phyloP scores from a whole-genome alignment of 2,888 invertebrate genomes.

The Operophtera brumata region DNA sequence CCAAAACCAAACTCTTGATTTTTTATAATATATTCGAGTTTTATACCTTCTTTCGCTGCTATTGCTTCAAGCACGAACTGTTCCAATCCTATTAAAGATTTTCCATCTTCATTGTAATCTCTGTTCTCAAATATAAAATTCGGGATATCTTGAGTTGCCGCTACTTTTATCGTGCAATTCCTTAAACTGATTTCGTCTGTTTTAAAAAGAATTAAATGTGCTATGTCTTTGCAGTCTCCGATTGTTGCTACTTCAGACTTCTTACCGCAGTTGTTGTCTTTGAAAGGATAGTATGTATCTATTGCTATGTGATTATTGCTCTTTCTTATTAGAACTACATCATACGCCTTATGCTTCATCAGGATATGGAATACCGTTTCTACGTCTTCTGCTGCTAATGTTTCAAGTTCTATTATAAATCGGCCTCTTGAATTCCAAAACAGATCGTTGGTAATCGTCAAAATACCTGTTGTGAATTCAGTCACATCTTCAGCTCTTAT shows the following conservation, averaged over 20 bases:
- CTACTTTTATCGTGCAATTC: conserved; percentile 49
- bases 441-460: conserved; percentile 41
- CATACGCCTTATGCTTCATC: conserved; percentile 42
- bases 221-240: conserved; percentile 40
- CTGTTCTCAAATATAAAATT: conserved; percentile 44
- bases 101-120: conserved; percentile 38
- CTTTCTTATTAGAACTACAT: conserved; percentile 43
- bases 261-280: conserved; percentile 46
- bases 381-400: conserved; percentile 32
- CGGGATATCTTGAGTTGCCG: conserved; percentile 43
- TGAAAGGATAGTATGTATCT: conserved; percentile 49
- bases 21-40: conserved; percentile 39
- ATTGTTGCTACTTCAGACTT: conserved; percentile 34
- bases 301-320: conserved; percentile 29
- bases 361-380: conserved; percentile 39
- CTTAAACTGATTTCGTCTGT: conserved; percentile 32
- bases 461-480: conserved; percentile 38
- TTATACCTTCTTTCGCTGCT: conserved; percentile 41
- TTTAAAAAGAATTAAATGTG: conserved; percentile 31
- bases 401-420: conserved; percentile 42
- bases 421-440: conserved; percentile 56
- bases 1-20: conserved; percentile 37
- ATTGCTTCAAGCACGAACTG: conserved; percentile 52
- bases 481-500: conserved; percentile 39
- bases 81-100: conserved; percentile 47